phyloP scores from a whole-genome alignment of 2,797 vertebrate species.

The Sternotherus odoratus region DNA sequence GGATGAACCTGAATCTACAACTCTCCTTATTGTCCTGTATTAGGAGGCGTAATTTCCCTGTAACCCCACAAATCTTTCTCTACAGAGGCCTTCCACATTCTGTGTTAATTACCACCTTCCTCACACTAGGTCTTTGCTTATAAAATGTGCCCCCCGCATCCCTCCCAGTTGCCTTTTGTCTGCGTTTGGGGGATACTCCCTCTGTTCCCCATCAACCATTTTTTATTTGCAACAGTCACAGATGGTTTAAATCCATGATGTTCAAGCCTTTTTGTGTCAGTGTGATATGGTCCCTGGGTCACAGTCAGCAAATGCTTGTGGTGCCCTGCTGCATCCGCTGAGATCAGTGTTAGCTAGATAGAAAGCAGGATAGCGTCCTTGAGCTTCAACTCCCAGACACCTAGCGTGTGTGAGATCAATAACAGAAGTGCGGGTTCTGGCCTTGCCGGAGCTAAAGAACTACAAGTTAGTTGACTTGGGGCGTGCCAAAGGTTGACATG shows the following conservation, averaged over 20 bases:
- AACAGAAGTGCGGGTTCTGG: constrained; percentile 46
- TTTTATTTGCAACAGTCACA: constrained; percentile 36
- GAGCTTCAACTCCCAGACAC: constrained; percentile 66
- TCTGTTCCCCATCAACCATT: constrained; percentile 15
- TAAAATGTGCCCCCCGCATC: not conserved
- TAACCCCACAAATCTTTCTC: not conserved
- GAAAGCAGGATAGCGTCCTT: constrained; percentile 6
- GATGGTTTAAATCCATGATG: constrained; percentile 28
- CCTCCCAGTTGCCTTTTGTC: not conserved
- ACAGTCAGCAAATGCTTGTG: not conserved
- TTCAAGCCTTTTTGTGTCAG: constrained; percentile 32
- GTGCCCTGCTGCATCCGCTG: constrained; percentile 63
- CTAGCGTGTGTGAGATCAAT: constrained; percentile 58
- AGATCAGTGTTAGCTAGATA: constrained; percentile 48
- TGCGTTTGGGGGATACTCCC: not conserved
- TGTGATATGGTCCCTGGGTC: not conserved
- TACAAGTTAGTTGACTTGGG: not conserved
- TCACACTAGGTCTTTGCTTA: not conserved
- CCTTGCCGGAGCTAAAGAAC: constrained; percentile 11
- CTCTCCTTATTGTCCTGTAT: not conserved
- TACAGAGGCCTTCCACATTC: not conserved
- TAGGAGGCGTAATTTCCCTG: not conserved
- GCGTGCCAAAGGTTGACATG: constrained; percentile 32
- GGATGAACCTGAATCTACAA: constrained; percentile 5
- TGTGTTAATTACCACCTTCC: not conserved